These are phyloP conservation scores for Eremophila alpestris DNA, from an alignment of 2,797 vertebrate species.

Conservation along the genomic window DNA sequence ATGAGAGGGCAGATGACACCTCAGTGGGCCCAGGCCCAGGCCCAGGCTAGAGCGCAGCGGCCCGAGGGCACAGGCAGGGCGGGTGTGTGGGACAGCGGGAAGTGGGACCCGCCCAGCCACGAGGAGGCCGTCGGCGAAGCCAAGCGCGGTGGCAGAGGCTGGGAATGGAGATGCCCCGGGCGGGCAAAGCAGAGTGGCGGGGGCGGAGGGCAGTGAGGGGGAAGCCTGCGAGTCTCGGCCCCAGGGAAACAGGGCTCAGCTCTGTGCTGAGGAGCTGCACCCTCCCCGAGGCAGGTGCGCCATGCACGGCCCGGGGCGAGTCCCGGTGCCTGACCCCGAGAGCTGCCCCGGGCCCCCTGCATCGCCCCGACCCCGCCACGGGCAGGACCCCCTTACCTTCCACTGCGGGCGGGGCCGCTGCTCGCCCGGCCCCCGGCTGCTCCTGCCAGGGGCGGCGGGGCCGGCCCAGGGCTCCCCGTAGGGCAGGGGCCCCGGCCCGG, in stretches of 20 bases:
- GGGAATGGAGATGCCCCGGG: background rate
- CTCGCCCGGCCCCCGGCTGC: background rate
- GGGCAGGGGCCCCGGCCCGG: background rate
- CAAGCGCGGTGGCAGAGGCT: background rate
- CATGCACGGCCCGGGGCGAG: background rate
- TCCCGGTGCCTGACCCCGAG: background rate
- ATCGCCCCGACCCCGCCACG: background rate
- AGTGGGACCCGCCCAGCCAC: background rate
- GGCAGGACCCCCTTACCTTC: constrained; percentile 38
- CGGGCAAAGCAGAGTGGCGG: background rate
- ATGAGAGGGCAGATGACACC: fast-evolving
- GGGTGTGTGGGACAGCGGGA: background rate
- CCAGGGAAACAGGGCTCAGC: background rate
- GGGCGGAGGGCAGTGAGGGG: background rate
- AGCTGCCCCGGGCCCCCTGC: background rate
- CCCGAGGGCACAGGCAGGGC: fast-evolving
- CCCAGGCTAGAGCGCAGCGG: fast-evolving
- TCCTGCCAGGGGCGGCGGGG: background rate
- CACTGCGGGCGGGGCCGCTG: background rate
- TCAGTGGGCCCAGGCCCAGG: fast-evolving
- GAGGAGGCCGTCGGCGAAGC: background rate
- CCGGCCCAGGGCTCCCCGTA: background rate
- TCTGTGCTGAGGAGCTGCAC: background rate
- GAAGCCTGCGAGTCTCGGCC: background rate
- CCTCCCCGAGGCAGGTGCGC: background rate